Evolutionary conservation across 2,113 vertebrate genomes (phyloP), one percentile per base, ranked within the genome.

Genomic region (Guaruba guarouba): DNA sequence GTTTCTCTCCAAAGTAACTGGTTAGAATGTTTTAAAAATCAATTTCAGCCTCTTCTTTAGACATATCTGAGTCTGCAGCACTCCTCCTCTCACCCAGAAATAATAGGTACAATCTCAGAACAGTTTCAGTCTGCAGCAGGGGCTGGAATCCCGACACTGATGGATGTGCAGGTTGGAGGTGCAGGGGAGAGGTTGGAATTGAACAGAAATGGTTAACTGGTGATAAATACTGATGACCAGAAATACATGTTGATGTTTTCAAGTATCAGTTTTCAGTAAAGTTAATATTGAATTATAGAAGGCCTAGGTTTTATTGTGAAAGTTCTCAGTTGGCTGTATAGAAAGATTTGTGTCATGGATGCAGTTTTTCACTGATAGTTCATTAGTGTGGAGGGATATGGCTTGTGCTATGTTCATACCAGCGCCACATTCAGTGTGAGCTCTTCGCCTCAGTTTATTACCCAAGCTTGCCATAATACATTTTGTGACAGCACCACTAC

Each of bases 381-480:
- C 17, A 6, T 48, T 12, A 35, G 25, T 33, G 27, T 35, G 46
- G 28, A 82, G 25, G 48, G 33, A 5, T 64, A 15, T 43, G 57
- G 57, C 49, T 90, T 57, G 43, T 43, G 35, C 9, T 64, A 5
- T 0, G 6, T 68, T 57, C 59, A 7, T 33, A 74, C 71, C 31
- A 84, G 70, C 31, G 9, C 22, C 1, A 0, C 28, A 29, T 57
- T 76, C 17, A 46, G 41, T 1, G 0, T 52, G 57, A 84, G 61
- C 77, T 77, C 1, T 62, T 86, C 2, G 2, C 41, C 77, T 44
- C 61, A 33, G 63, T 48, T 64, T 62, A 7, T 31, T 69, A 16
- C 35, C 37, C 39, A 57, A 0, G 27, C 35, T 87, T 84, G 14
- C 73, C 43, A 8, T 25, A 2, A 12, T 16, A 1, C 3, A 0